These are phyloP conservation scores for Rhynchonycteris naso DNA, from an alignment of 2,797 vertebrate genomes.

Conservation along the genomic window DNA sequence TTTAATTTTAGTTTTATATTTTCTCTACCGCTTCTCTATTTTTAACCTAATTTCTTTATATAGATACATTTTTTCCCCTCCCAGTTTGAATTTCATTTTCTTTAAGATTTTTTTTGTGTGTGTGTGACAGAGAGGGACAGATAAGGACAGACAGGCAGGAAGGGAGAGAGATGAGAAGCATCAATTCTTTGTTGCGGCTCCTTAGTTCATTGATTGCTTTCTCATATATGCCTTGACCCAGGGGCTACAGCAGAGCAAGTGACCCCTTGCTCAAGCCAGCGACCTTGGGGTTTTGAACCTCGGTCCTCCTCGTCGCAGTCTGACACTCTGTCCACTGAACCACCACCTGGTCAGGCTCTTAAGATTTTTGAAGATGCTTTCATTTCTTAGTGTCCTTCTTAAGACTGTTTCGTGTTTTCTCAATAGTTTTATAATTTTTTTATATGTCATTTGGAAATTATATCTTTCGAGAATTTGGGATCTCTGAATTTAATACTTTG, in stretches of 20 bases:
- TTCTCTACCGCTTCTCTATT: neutral
- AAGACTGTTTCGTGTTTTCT: constrained; percentile 18
- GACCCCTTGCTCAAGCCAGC: too few species aligned
- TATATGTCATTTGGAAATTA: constrained; percentile 1
- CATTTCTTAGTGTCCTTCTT: neutral
- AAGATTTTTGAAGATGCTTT: neutral
- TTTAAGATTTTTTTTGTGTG: neutral
- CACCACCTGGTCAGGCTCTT: too few species aligned
- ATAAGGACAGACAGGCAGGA: too few species aligned
- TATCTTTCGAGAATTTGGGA: neutral
- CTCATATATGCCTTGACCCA: too few species aligned
- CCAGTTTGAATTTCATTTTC: neutral
- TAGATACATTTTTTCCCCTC: neutral
- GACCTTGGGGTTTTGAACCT: too few species aligned
- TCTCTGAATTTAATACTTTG: constrained; percentile 47
- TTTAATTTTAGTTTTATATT: constrained; percentile 29
- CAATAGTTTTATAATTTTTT: neutral
- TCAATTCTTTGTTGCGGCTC: too few species aligned
- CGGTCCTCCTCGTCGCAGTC: too few species aligned
- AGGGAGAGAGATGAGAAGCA: too few species aligned
- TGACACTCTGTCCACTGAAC: too few species aligned
- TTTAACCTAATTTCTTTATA: neutral
- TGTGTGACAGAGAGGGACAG: too few species aligned
- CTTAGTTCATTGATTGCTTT: too few species aligned
- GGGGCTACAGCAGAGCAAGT: too few species aligned